phyloP scores from a whole-genome alignment of 1,140 invertebrate species.

The Drosophila tropicalis region DNA sequence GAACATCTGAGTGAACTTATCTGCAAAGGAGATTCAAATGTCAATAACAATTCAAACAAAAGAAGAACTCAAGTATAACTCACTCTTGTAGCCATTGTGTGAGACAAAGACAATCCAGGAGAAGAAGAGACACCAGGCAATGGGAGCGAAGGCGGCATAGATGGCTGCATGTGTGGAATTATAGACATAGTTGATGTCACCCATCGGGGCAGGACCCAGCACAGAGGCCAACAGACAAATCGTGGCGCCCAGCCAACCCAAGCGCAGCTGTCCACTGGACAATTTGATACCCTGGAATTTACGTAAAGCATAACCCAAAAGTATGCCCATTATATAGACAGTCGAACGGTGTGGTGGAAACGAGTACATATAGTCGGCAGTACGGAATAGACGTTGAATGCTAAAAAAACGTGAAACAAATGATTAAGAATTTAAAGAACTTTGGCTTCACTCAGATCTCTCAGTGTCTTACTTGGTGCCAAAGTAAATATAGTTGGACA shows the following conservation, averaged over 20 bases:
- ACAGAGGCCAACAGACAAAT: constrained; percentile 85
- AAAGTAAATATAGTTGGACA: constrained; percentile 88
- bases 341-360: constrained; percentile 88
- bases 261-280: constrained; percentile 83
- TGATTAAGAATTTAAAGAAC: not conserved
- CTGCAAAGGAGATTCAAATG: constrained; percentile 68
- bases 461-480: constrained; percentile 88
- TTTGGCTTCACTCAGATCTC: too few species aligned
- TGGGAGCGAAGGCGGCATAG: constrained; percentile 89
- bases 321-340: constrained; percentile 89
- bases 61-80: constrained; percentile 7
- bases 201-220: constrained; percentile 87
- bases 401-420: constrained; percentile 77
- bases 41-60: not conserved
- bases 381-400: constrained; percentile 87
- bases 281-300: constrained; percentile 82
- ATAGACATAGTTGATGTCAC: constrained; percentile 87
- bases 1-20: constrained; percentile 84
- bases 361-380: constrained; percentile 89
- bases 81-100: constrained; percentile 86
- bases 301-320: constrained; percentile 86
- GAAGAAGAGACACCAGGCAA: constrained; percentile 88
- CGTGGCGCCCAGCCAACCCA: constrained; percentile 85
- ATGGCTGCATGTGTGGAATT: constrained; percentile 87
- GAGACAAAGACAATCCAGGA: constrained; percentile 87